Conservation (phyloP, 1,140 invertebrate species). For the Planococcus citri region DNA sequence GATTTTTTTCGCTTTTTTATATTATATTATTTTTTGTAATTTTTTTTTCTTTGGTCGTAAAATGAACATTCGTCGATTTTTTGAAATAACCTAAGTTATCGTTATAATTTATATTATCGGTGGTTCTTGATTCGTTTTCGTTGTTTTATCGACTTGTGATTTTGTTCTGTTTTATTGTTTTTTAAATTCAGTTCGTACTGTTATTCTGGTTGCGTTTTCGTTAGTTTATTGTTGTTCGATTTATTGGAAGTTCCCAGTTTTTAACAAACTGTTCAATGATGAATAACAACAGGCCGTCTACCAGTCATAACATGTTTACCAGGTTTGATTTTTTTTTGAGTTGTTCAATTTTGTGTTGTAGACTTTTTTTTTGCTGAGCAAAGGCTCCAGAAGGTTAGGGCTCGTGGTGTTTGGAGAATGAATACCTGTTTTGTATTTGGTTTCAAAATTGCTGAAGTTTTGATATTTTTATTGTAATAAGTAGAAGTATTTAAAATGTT, state of each 20-base stretch:
- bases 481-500: too few species aligned
- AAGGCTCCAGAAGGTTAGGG: too few species aligned
- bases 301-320: conserved; percentile 13
- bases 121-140: background rate
- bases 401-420: too few species aligned
- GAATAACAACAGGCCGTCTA: background rate
- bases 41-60: background rate
- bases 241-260: background rate
- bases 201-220: background rate
- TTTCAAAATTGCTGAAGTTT: too few species aligned
- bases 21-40: background rate
- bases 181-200: background rate
- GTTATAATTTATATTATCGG: background rate
- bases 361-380: too few species aligned
- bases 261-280: background rate
- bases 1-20: background rate
- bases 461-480: too few species aligned
- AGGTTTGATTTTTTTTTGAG: conserved; percentile 2
- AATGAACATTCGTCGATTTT: conserved; percentile 12
- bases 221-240: conserved; percentile 3
- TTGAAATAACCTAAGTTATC: background rate
- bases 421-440: too few species aligned
- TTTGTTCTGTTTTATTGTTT: conserved; percentile 1
- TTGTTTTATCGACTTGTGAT: background rate
- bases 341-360: too few species aligned